A percentile compares a stretch with the other conserved stretches of the same genome.
These are phyloP conservation scores for Metopolophium dirhodum DNA, from an alignment of 1,140 invertebrate genomes.

Conservation along the genomic window DNA sequence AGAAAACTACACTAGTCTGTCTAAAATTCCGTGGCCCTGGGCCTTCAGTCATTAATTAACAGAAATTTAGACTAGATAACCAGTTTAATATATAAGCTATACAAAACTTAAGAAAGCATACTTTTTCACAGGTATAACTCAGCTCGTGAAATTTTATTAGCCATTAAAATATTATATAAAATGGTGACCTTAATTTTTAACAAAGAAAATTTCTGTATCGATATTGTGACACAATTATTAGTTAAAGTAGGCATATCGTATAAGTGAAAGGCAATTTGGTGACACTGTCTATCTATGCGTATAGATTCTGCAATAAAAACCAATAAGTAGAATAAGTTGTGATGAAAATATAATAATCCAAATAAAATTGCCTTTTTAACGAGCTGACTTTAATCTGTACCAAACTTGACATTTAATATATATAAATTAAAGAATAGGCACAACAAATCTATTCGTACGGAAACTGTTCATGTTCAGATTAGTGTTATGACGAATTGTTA, in stretches of 20 bases:
- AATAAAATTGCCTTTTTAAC: background rate
- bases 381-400: background rate
- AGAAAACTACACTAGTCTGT: background rate
- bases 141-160: background rate
- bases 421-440: background rate
- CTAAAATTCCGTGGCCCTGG: background rate
- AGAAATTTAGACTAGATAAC: background rate
- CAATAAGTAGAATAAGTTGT: background rate
- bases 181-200: background rate
- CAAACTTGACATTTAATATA: background rate
- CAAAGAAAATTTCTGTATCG: background rate
- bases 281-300: background rate
- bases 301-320: background rate
- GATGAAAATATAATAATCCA: background rate
- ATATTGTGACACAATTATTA: background rate
- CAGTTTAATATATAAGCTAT: background rate
- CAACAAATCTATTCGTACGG: background rate
- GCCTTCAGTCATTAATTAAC: background rate
- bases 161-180: background rate
- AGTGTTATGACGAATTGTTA: background rate
- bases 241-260: background rate
- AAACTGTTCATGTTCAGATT: background rate
- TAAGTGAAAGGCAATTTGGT: conserved; percentile 13
- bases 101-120: background rate
- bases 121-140: background rate